These are phyloP conservation scores for Blastobasis lacticolella DNA, from an alignment of 2,888 invertebrate genomes.

Conservation along the genomic window DNA sequence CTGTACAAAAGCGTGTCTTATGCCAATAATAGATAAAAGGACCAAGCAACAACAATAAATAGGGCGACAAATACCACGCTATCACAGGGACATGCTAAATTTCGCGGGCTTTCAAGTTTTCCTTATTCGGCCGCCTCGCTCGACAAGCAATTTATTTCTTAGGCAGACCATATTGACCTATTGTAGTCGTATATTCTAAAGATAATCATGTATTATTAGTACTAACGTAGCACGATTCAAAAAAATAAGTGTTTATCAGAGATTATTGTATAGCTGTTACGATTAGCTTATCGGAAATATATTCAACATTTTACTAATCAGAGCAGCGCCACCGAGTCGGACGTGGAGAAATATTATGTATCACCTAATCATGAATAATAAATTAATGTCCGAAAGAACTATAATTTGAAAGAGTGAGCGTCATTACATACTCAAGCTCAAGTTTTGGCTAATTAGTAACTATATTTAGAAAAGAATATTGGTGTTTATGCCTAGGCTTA, in stretches of 20 bases:
- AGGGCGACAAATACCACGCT: no score
- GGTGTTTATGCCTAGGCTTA: neutral
- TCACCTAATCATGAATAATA: neutral
- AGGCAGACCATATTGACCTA: no score
- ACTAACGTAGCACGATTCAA: conserved; percentile 20
- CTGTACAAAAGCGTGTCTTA: no score
- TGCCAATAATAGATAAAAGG: no score
- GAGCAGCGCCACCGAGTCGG: neutral
- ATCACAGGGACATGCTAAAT: no score
- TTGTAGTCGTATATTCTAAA: no score
- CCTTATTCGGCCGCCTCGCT: no score
- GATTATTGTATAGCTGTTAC: conserved; percentile 39
- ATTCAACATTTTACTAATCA: conserved; percentile 3
- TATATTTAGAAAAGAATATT: neutral
- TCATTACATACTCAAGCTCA: neutral
- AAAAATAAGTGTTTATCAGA: conserved; percentile 35
- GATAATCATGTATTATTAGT: conserved; percentile 6
- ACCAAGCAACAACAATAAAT: no score
- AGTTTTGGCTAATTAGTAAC: neutral
- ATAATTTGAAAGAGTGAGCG: neutral
- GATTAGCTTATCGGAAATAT: neutral
- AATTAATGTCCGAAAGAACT: neutral
- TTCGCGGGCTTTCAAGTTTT: no score
- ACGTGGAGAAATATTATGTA: neutral
- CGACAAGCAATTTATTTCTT: no score